Conservation (phyloP, 1,140 invertebrate genomes). For the Pogonognathellus flavescens region DNA sequence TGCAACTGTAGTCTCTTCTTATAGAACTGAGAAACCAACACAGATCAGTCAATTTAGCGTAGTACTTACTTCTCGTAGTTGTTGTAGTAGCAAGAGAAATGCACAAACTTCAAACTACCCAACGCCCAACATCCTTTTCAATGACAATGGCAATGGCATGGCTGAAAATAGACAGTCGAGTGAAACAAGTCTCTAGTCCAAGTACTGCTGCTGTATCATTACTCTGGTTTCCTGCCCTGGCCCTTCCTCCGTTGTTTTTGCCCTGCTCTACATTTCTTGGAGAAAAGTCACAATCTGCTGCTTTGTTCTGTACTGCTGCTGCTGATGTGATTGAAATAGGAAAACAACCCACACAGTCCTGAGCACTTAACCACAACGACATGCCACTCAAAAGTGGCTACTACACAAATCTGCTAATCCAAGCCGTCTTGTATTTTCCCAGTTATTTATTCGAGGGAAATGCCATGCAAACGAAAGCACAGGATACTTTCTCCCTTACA, state of each 20-base stretch:
- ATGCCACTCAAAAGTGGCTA: background rate
- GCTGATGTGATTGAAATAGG: background rate
- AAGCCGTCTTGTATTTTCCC: background rate
- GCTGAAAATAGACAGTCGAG: background rate
- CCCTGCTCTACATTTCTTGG: background rate
- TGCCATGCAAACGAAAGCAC: no score
- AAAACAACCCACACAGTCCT: conserved; percentile 7
- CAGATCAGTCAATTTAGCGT: no score
- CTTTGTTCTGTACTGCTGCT: background rate
- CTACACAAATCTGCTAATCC: background rate
- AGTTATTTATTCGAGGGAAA: background rate
- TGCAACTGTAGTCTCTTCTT: no score
- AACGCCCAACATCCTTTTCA: background rate
- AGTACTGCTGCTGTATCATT: background rate
- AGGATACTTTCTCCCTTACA: no score
- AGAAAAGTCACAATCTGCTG: background rate
- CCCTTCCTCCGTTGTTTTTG: background rate
- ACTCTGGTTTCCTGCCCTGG: no score
- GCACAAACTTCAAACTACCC: background rate
- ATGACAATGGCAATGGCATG: background rate
- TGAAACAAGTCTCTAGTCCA: background rate
- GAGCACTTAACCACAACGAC: background rate
- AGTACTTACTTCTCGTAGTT: no score
- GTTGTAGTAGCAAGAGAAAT: background rate
- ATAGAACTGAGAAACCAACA: no score